Percentiles rank a stretch among this genome's conserved stretches.
Evolutionary conservation across 2,113 vertebrate species (phyloP).

Genomic region (Amblyopsis rosae): DNA sequence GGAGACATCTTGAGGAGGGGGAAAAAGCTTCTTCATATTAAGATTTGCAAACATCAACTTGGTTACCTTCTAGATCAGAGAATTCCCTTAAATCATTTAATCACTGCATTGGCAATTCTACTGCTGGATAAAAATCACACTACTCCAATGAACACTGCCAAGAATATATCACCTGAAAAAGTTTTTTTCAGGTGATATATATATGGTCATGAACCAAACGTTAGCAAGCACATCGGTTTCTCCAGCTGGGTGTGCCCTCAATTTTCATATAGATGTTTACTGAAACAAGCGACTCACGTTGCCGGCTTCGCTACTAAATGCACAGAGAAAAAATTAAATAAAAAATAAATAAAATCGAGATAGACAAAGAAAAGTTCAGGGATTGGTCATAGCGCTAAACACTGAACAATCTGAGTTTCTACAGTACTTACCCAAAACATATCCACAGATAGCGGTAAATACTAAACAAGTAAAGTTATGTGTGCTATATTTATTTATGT

Average conservation of each 20-base stretch:
- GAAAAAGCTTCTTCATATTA: constrained; percentile 57
- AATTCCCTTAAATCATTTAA: constrained; percentile 67
- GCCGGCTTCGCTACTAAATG: constrained; percentile 99
- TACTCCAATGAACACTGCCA: constrained; percentile 99
- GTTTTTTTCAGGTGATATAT: too few species aligned
- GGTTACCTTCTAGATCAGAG: constrained; percentile 70
- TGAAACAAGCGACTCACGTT: constrained; percentile 99
- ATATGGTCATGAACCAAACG: constrained; percentile 99
- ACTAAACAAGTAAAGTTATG: constrained; percentile 47
- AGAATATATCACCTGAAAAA: constrained; percentile 99
- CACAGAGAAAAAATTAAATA: constrained; percentile 99
- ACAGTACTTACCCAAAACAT: constrained; percentile 80
- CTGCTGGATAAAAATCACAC: constrained; percentile 78
- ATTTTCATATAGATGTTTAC: constrained; percentile 99
- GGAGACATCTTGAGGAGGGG: constrained; percentile 52
- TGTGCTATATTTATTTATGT: constrained; percentile 41
- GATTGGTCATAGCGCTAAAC: constrained; percentile 84
- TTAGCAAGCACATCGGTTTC: constrained; percentile 99
- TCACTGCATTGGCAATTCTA: constrained; percentile 73
- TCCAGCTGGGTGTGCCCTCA: constrained; percentile 99
- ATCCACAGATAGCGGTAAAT: constrained; percentile 45
- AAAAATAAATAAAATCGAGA: constrained; percentile 96
- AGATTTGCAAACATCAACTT: constrained; percentile 37
- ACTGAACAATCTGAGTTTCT: constrained; percentile 93
- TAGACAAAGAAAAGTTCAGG: constrained; percentile 98